Conservation (phyloP, 2,113 vertebrate genomes). For the Gallinago undulata region DNA sequence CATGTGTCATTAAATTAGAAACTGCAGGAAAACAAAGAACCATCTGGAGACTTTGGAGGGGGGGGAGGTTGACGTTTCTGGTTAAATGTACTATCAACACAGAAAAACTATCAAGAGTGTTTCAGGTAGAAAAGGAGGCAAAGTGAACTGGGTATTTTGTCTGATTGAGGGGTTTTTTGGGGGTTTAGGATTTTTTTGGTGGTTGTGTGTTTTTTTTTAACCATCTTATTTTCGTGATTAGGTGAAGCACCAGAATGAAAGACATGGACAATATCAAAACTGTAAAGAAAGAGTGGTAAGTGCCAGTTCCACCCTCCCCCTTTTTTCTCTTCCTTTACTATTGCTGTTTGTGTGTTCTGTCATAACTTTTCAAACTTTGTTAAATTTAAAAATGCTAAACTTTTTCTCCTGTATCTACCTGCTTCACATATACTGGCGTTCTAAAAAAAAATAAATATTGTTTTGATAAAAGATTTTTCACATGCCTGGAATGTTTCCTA, state of each 20-base stretch:
- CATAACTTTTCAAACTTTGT: background rate
- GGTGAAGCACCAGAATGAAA: slow-evolving; percentile 71
- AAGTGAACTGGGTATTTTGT: background rate
- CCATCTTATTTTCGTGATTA: slow-evolving; percentile 36
- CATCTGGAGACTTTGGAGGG: slow-evolving; percentile 32
- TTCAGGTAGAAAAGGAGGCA: background rate
- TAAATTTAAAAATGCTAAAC: background rate
- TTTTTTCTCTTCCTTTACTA: background rate
- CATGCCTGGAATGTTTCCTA: background rate
- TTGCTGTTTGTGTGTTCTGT: background rate
- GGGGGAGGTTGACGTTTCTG: background rate
- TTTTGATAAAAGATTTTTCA: background rate
- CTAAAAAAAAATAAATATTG: background rate
- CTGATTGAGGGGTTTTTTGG: background rate
- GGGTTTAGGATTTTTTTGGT: background rate
- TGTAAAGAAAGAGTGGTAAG: slow-evolving; percentile 77
- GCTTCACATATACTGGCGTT: background rate
- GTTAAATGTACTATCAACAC: background rate
- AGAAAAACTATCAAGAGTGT: background rate
- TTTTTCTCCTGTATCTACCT: background rate
- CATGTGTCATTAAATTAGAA: slow-evolving; percentile 41
- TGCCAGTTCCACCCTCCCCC: background rate
- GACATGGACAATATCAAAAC: slow-evolving; percentile 76
- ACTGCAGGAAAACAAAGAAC: slow-evolving; percentile 53
- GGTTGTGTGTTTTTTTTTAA: background rate